A percentile compares a stretch with the other conserved stretches of the same genome.
Evolutionary conservation across 2,797 vertebrate genomes (phyloP).

Genomic region (Lophura swinhoii): DNA sequence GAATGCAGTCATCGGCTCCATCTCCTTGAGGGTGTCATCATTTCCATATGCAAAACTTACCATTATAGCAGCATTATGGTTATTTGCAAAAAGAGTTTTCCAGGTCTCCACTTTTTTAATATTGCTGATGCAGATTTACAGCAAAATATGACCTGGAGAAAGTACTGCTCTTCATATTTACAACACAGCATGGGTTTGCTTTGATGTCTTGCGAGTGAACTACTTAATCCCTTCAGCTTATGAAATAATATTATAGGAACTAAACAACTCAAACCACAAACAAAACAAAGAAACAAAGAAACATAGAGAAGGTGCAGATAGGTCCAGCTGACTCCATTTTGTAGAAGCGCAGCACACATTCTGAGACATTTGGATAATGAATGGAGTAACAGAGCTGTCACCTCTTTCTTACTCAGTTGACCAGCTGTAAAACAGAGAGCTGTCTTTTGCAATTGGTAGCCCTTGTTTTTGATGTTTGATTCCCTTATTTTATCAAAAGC

Average conservation of each 20-base stretch:
- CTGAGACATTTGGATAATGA: neutral
- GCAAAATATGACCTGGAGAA: neutral
- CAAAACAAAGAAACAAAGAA: neutral
- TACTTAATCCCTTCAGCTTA: neutral
- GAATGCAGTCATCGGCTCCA: neutral
- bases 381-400: slow-evolving; percentile 1
- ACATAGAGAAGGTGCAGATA: neutral
- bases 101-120: neutral
- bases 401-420: slow-evolving; percentile 4
- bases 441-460: neutral
- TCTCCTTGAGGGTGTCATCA: neutral
- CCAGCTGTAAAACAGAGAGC: slow-evolving; percentile 22
- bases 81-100: neutral
- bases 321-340: neutral
- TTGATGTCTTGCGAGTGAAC: neutral
- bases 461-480: slow-evolving; percentile 40
- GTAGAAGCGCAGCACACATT: neutral
- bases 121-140: neutral
- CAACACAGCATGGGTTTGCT: neutral
- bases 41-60: neutral
- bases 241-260: neutral
- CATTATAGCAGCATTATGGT: neutral
- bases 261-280: no score
- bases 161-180: neutral
- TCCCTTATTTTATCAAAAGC: slow-evolving; percentile 33